Evolutionary conservation across 2,888 invertebrate species (phyloP), one percentile per base, ranked within the genome.

Genomic region (Reticulitermes lucifugus): DNA sequence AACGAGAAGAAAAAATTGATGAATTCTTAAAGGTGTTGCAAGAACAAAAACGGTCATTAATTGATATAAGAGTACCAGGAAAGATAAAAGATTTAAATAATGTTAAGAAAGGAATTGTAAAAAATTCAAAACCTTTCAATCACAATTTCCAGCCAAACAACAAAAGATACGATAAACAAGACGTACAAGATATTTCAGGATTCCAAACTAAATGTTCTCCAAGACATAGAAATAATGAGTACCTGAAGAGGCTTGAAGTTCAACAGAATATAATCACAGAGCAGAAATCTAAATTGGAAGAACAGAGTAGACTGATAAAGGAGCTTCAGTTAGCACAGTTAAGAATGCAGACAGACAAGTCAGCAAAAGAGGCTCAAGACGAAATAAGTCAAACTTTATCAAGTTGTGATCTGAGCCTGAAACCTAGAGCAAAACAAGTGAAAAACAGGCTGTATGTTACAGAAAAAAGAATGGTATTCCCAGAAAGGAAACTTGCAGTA

Each of bases 261-360:
- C 96, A 96, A 89, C 94, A 94, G 89, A 93, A 94, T 87, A 94
- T 96, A 75, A 96, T 96, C 86, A 94, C 95, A 51, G 90, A 94
- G 51, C 96, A 96, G 89, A 95, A 93, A 89, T 91, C 93, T 2
- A 95, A 95, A 90, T 89, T 96, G 86, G 94, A 94, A 86, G 94
- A 95, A 86, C 96, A 96, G 89, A 94, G 94, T 88, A 93, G 94
- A 88, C 89, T 95, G n/a, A 96, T 96, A 85, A 94, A 95, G 89
- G 94, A 95, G 89, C 90, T 96, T 0, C 95, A 94, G 89, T 91
- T 96, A 83, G 94, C 94, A 85, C 95, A 94, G 90, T 92, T 96
- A 46, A 91, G 94, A 77, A 94, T 94, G 87, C 95, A 94, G 85
- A 92, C 95, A 0, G 92, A 92, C 82, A 92, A 94, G 86, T 94